Percentiles rank a stretch among this genome's conserved stretches.
Evolutionary conservation across 2,888 invertebrate species (phyloP).

Genomic region (Phragmatobia fuliginosa): DNA sequence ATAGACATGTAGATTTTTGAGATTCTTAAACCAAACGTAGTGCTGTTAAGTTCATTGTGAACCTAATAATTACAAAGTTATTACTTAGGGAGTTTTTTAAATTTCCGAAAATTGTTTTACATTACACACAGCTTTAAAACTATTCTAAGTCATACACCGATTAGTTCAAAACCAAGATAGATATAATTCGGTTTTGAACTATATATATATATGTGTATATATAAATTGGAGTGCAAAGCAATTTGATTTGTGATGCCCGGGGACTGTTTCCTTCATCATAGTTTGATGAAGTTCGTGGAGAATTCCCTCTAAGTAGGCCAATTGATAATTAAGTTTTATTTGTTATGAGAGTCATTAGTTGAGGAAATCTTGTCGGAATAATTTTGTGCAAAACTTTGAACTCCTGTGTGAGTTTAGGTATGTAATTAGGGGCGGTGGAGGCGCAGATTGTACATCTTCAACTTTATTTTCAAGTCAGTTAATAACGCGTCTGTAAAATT

Average conservation of each 20-base stretch:
- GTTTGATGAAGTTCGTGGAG: conserved; percentile 56
- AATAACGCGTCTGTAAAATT: conserved; percentile 30
- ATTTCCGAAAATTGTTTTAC: neutral
- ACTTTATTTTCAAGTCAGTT: conserved; percentile 44
- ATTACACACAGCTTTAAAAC: neutral
- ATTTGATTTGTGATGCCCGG: conserved; percentile 48
- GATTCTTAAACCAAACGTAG: neutral
- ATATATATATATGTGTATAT: too few species aligned
- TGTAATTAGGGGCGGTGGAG: conserved; percentile 56
- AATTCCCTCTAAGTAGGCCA: conserved; percentile 58
- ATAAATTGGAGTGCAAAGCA: conserved; percentile 38
- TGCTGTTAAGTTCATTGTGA: too few species aligned
- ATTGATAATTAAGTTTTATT: conserved; percentile 71
- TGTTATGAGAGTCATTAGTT: conserved; percentile 66
- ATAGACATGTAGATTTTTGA: neutral
- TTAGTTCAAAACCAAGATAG: conserved; percentile 1
- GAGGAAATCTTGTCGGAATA: conserved; percentile 58
- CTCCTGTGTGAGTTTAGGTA: conserved; percentile 60
- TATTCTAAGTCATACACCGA: neutral
- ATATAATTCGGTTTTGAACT: too few species aligned
- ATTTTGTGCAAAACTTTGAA: conserved; percentile 59
- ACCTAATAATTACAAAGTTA: neutral
- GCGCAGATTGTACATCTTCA: conserved; percentile 42
- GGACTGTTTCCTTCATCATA: conserved; percentile 57
- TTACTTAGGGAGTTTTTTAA: neutral